Base-by-base conservation (phyloP, 2,888 invertebrate species). In the Rutpela maculata region DNA sequence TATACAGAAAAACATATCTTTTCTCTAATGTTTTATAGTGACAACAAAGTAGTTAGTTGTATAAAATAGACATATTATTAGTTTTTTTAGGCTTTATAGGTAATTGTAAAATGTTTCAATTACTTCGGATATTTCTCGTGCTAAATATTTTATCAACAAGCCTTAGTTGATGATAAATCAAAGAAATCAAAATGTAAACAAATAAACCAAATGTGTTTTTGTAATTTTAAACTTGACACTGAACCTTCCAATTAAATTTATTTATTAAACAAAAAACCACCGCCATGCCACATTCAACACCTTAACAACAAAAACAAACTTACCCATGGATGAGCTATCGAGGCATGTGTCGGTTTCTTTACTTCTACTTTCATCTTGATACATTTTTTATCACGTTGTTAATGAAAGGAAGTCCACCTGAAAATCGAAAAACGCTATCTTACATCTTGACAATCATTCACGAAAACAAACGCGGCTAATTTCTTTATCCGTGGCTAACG, bases 261-360 rank as follows among this genome's bases (percentile, higher is more conserved):
- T 15, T 22, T 26, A 22, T 15, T 50, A 15, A 50, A 50, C n/a
- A 50, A 50, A n/a, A 50, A 50, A 17, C 4, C 3, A 15, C 50
- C 2, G 7, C 6, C 50, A 50, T 43, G 43, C 50, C 15, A 12
- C 4, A 26, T n/a, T 50, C n/a, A 15, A n/a, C 50, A 50, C n/a
- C 12, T n/a, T 50, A 50, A 50, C 15, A 50, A n/a, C 50, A 50
- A 72, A 74, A 63, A 35, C 10, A 74, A 50, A 43, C 83, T 83
- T 79, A 87, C 87, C 87, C 86, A 87, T 59, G 82, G 81, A 82
- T 86, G 85, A 55, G 79, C 69, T 17, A 65, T 74, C 57, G 83
- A 67, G 65, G 77, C 78, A 62, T 83, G 81, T 65, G 79, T 66
- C 59, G 82, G 76, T 66, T 83, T 81, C 70, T 80, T 82, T 22